phyloP scores from a whole-genome alignment of 2,113 vertebrate genomes.

The Pipa parva region DNA sequence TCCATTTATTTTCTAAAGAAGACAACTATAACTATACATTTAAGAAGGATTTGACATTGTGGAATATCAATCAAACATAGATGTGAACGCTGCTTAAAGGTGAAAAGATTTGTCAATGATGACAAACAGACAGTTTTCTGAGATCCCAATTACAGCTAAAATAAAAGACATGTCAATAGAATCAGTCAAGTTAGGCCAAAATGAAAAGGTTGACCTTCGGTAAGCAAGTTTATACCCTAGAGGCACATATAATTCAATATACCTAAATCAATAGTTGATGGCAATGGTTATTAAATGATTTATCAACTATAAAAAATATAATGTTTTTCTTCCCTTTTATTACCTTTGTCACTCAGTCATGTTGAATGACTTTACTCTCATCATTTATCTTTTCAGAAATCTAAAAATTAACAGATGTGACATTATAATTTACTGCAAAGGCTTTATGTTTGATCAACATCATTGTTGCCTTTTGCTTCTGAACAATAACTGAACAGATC shows the following conservation, averaged over 20 bases:
- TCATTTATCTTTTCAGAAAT: constrained; percentile 19
- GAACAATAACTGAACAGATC: no score
- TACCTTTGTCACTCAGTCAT: constrained; percentile 11
- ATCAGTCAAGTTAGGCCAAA: constrained; percentile 39
- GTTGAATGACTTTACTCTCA: constrained; percentile 15
- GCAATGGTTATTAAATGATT: constrained; percentile 41
- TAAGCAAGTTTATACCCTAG: constrained; percentile 36
- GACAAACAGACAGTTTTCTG: constrained; percentile 11
- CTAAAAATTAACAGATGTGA: not conserved
- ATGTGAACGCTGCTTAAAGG: not conserved
- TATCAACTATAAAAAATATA: constrained; percentile 39
- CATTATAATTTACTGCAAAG: not conserved
- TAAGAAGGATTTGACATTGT: not conserved
- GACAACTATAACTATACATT: not conserved
- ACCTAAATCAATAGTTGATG: constrained; percentile 37
- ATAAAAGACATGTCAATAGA: constrained; percentile 40
- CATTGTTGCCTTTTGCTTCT: not conserved
- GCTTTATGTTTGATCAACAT: not conserved
- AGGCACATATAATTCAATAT: constrained; percentile 43
- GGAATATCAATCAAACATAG: not conserved
- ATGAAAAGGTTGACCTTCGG: constrained; percentile 40
- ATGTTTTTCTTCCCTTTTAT: constrained; percentile 37
- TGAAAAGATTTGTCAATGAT: not conserved
- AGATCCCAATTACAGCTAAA: constrained; percentile 25
- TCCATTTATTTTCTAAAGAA: no score